Evolutionary conservation across 30 jellyfish, hydroid and myxozoan species (phyloP), one percentile per base, ranked within the genome.

Genomic region (Clytia hemisphaerica): DNA sequence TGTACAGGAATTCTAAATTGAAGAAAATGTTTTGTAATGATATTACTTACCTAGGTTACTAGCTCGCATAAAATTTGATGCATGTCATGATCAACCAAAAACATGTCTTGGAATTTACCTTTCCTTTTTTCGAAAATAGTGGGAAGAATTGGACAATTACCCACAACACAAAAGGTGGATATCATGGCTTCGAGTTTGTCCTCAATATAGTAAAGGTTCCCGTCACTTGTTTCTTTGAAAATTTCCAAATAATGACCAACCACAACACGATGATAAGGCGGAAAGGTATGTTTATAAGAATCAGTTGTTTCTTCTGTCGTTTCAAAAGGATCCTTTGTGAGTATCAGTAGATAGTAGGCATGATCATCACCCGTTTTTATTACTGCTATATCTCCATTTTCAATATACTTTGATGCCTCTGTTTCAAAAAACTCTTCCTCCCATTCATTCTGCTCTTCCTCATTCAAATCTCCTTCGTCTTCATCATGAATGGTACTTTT

Each of bases 351-450:
- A 21, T 51, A 51, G 66, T 51, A 51, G 10, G 21, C 35, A 51
- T 24, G 32, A 21, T 51, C 66, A 51, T 51, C 66, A 7, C 28
- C 66, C 21, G 66, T 51, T 51, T 7, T 51, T 51, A 51, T 51
- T 12, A 51, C 66, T 7, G 66, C 66, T 7, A 51, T 7, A 27
- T 51, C 66, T 7, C 66, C 21, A 40, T 40, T 10, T 24, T 51
- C 29, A 7, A 51, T 51, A 27, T 12, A 21, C 32, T 51, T 51
- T 12, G 66, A 14, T 21, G 66, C 66, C 21, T 51, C 66, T 51
- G 66, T 51, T 51, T 51, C 66, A 14, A 42, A 12, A 42, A 42
- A 42, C n/a, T 42, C 53, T 51, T 51, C 66, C 21, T 27, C 10
- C 66, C 9, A 12, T 7, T 16, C 32, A 7, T 6, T 21, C 31